phyloP scores from a whole-genome alignment of 2,113 vertebrate species.

The Pygoscelis antarcticus region DNA sequence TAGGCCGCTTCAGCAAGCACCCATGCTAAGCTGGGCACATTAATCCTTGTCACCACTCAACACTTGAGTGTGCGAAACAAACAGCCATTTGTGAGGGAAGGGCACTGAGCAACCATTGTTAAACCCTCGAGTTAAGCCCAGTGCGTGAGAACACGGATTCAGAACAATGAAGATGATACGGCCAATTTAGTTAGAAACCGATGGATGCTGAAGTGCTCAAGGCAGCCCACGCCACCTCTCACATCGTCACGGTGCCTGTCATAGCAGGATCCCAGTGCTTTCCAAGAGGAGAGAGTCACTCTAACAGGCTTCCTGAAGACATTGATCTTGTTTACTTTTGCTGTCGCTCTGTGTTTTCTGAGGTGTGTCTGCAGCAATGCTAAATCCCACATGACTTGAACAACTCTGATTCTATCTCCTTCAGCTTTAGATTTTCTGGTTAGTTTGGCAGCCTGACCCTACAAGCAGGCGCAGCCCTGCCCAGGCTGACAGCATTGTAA shows the following conservation, averaged over 20 bases:
- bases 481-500: neutral
- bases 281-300: neutral
- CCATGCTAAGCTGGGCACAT: neutral
- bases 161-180: neutral
- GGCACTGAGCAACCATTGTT: neutral
- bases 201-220: neutral
- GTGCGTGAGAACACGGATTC: fast-evolving
- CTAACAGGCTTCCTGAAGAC: neutral
- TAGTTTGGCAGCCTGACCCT: neutral
- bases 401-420: neutral
- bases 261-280: neutral
- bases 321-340: neutral
- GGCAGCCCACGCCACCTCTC: neutral
- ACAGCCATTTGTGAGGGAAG: neutral
- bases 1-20: neutral
- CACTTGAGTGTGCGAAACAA: neutral
- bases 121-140: neutral
- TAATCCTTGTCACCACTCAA: neutral
- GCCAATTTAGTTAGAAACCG: fast-evolving
- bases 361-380: neutral
- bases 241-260: fast-evolving
- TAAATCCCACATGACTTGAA: neutral
- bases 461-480: neutral
- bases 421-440: neutral
- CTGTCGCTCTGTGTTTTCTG: neutral